Evolutionary conservation across 2,888 invertebrate genomes (phyloP), one percentile per base, ranked within the genome.

Genomic region (Brachylomia viminalis): DNA sequence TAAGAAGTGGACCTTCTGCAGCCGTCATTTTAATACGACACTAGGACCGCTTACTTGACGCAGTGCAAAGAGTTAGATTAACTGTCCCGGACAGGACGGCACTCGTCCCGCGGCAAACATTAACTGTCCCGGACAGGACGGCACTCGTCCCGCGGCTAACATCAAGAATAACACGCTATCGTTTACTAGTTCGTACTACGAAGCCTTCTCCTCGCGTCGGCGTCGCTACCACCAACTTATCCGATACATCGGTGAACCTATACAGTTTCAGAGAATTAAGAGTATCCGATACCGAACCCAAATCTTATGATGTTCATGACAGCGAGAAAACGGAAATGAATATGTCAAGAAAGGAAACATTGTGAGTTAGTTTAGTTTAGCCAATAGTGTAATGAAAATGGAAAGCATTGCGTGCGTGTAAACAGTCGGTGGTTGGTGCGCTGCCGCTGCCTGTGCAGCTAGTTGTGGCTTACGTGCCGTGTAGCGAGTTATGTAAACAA

Each of bases 41-140:
- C 56, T 17, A 62, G 61, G 52, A 64, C 47, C 68, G 72, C 66
- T 77, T 27, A 69, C 65, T 83, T 61, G 72, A 68, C 68, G 68
- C 71, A 68, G 45, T 49, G 66, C 68, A 27, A 47, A 49, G 23
- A 59, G 77, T 82, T 82, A 77, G 80, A 82, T 80, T 77, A 82
- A 82, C 82, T 67, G 77, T 82, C 71, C 82, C 71, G 77, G 54
- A 58, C 77, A 67, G 52, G 70, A n/a, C 47, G 42, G 49, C 33
- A 11, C 65, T 30, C 49, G 42, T 79, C 83, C 70, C 65, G 71
- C 71, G 64, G 75, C 80, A 33, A 20, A 8, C 33, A 54, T 65
- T 62, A 27, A 62, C 82, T 67, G 77, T 82, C 71, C 82, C 71
- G 77, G 54, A 58, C 77, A 67, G 52, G 70, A n/a, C 47, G 42